A percentile compares a stretch with the other conserved stretches of the same genome.
Conservation (phyloP, 23 tunicate species). For the Trididemnum clinides region DNA sequence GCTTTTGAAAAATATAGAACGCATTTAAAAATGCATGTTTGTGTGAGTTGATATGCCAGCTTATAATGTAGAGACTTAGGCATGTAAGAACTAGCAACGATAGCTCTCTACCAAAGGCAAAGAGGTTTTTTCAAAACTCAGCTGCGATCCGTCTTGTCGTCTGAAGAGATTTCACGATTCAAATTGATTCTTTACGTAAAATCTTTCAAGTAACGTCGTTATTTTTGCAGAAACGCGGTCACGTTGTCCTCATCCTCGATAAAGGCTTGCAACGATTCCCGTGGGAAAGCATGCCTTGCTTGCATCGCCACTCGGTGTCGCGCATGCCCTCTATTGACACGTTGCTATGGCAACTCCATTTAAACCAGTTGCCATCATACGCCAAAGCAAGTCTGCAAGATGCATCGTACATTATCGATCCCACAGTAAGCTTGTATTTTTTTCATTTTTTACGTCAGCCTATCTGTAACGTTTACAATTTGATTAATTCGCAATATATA, state of each 20-base stretch:
- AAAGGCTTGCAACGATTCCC: slow-evolving; percentile 66
- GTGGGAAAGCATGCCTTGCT: slow-evolving; percentile 50
- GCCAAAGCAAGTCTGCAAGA: slow-evolving; percentile 38
- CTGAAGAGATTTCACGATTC: no score
- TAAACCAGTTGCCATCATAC: slow-evolving; percentile 6
- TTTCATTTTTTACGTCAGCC: no score
- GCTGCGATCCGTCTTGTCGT: no score
- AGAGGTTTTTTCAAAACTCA: no score
- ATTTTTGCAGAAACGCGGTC: slow-evolving; percentile 86
- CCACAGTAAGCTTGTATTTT: slow-evolving; percentile 53
- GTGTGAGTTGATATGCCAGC: slow-evolving; percentile 6
- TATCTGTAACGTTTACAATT: no score
- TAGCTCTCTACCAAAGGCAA: no score
- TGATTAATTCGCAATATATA: no score
- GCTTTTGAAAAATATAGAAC: background rate
- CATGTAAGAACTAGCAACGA: no score
- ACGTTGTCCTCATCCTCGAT: slow-evolving; percentile 79
- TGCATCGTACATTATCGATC: slow-evolving; percentile 69
- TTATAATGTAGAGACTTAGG: no score
- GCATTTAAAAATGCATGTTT: background rate
- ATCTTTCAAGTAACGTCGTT: no score
- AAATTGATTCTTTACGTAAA: no score
- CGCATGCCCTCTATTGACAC: slow-evolving; percentile 72
- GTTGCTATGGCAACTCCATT: slow-evolving; percentile 43
- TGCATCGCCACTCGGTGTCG: slow-evolving; percentile 61